A percentile compares a stretch with the other conserved stretches of the same genome.
Conservation (phyloP, 1,140 invertebrate species). For the Potamilus streckersoni region DNA sequence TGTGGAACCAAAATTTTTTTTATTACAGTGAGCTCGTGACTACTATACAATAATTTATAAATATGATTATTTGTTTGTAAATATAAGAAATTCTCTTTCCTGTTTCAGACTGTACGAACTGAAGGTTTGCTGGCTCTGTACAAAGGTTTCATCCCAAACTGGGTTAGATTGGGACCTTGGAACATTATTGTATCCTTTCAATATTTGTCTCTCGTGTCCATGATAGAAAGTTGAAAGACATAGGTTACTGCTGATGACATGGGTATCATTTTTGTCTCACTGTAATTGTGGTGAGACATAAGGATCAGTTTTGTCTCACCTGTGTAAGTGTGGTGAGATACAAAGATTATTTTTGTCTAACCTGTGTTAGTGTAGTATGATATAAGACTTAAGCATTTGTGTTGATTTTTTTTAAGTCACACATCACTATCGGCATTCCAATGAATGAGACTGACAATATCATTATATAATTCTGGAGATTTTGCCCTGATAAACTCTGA, state of each 20-base stretch:
- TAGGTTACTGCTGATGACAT: neutral
- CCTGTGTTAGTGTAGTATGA: neutral
- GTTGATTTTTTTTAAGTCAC: neutral
- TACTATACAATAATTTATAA: neutral
- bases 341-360: neutral
- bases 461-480: too few relatives aligned
- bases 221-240: neutral
- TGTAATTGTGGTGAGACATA: too few relatives aligned
- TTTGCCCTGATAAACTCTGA: too few relatives aligned
- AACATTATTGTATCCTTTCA: slow-evolving; percentile 82
- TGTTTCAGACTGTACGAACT: slow-evolving; percentile 70
- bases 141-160: slow-evolving; percentile 67
- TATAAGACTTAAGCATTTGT: neutral
- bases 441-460: neutral
- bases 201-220: neutral
- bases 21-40: neutral
- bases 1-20: neutral
- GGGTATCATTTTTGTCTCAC: neutral
- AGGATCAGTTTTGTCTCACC: too few relatives aligned
- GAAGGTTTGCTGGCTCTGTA: slow-evolving; percentile 65
- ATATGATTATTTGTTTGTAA: slow-evolving; percentile 14
- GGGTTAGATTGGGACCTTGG: slow-evolving; percentile 81
- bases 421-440: neutral
- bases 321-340: too few relatives aligned
- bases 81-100: slow-evolving; percentile 6